Evolutionary conservation across 2,888 invertebrate genomes (phyloP).

Genomic region (Drosophila neotestacea): DNA sequence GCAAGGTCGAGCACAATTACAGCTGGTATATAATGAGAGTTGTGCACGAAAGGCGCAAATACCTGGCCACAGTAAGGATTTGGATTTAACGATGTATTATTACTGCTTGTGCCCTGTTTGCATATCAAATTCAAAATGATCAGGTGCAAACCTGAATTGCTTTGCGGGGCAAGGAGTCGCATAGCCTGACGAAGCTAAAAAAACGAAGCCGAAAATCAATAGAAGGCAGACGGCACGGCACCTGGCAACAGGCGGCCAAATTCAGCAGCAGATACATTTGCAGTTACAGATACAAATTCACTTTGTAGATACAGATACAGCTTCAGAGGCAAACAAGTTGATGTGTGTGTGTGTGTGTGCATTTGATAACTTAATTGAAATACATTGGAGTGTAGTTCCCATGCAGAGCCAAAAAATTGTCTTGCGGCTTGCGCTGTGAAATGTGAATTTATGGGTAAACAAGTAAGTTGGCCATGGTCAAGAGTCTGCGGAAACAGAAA

Average conservation of each 20-base stretch:
- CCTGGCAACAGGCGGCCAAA: constrained; percentile 68
- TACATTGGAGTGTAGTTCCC: constrained; percentile 64
- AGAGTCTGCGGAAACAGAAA: constrained; percentile 42
- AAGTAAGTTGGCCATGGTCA: constrained; percentile 69
- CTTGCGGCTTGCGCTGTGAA: constrained; percentile 35
- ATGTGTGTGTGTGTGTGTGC: constrained; percentile 35
- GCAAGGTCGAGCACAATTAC: constrained; percentile 72
- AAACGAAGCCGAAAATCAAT: constrained; percentile 66
- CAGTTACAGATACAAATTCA: constrained; percentile 40
- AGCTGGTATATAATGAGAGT: constrained; percentile 42
- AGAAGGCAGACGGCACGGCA: constrained; percentile 60
- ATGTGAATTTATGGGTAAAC: constrained; percentile 71
- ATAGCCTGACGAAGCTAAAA: constrained; percentile 15
- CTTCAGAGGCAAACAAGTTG: constrained; percentile 3
- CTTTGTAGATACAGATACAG: constrained; percentile 42
- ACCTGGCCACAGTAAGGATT: constrained; percentile 23
- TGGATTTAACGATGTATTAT: constrained; percentile 67
- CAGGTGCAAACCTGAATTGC: constrained; percentile 75
- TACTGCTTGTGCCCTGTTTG: constrained; percentile 62
- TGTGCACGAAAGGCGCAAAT: constrained; percentile 41
- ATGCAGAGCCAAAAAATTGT: constrained; percentile 61
- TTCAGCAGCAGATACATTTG: constrained; percentile 27
- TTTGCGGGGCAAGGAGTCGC: not conserved
- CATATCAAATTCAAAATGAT: constrained; percentile 77
- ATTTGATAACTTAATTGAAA: constrained; percentile 80